Conservation (phyloP, 2,113 vertebrate species). For the Cyanoderma ruficeps region DNA sequence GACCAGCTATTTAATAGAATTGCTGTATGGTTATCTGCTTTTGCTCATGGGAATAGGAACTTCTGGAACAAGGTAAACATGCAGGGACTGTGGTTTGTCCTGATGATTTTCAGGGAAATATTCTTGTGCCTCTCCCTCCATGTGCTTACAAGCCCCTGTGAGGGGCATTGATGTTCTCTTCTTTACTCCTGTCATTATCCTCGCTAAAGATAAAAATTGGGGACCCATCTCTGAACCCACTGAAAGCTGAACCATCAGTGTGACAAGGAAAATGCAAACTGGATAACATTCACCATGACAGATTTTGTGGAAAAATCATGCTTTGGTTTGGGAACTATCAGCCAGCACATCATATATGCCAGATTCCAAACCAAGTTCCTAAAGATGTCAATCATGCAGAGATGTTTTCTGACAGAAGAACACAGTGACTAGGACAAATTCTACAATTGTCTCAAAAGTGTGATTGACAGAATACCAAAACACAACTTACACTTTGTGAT, state of each 20-base stretch:
- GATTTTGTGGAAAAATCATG: conserved; percentile 5
- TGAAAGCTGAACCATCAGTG: not conserved
- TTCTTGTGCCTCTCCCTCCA: not conserved
- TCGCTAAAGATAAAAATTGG: not conserved
- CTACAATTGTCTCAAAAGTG: conserved; percentile 48
- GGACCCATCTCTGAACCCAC: not conserved
- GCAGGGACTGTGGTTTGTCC: not conserved
- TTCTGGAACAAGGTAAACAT: not conserved
- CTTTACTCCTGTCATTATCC: not conserved
- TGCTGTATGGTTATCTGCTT: not conserved
- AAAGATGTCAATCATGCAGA: conserved; percentile 42
- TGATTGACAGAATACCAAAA: conserved; percentile 72
- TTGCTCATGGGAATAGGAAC: not conserved
- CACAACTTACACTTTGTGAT: conserved; percentile 58
- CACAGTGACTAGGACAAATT: conserved; percentile 50
- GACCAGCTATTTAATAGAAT: not conserved
- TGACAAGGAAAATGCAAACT: not conserved
- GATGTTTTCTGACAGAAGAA: conserved; percentile 64
- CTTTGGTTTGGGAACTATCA: conserved; percentile 7
- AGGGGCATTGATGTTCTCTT: not conserved
- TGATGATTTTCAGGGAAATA: not conserved
- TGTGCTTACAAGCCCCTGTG: not conserved
- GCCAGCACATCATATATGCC: conserved; percentile 29
- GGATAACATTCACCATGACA: not conserved
- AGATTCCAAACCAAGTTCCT: conserved; percentile 60